Evolutionary conservation across 2,113 vertebrate species (phyloP).

Genomic region (Gambusia affinis): DNA sequence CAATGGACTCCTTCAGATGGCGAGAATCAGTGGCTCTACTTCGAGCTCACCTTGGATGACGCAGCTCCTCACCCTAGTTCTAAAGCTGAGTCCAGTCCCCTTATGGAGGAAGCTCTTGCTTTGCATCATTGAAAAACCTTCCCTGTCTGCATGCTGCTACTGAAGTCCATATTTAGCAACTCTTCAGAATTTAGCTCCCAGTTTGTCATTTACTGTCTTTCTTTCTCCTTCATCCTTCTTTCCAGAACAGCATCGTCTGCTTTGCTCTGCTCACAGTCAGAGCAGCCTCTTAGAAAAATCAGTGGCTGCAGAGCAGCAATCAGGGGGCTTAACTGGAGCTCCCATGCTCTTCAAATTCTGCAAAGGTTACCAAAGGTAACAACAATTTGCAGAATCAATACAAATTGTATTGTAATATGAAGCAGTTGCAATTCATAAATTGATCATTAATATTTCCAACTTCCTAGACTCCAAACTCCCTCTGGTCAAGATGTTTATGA

Average conservation of each 20-base stretch:
- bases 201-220: constrained; percentile 33
- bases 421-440: constrained; percentile 8
- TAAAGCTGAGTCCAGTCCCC: no score
- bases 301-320: not conserved
- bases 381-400: constrained; percentile 18
- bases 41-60: no score
- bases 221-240: constrained; percentile 37
- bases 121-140: constrained; percentile 8
- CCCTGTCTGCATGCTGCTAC: not conserved
- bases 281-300: not conserved
- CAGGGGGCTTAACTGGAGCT: constrained; percentile 1
- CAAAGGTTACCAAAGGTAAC: constrained; percentile 23
- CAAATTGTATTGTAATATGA: constrained; percentile 11
- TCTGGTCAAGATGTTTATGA: not conserved
- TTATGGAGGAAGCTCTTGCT: no score
- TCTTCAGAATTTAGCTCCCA: constrained; percentile 24
- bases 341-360: not conserved
- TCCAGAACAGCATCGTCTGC: constrained; percentile 26
- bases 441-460: constrained; percentile 22
- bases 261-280: constrained; percentile 10
- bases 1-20: no score
- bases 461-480: constrained; percentile 5
- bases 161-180: constrained; percentile 30
- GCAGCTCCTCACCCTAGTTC: no score
- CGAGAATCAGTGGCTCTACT: no score